A percentile compares a stretch with the other conserved stretches of the same genome.
phyloP scores from a whole-genome alignment of 2,113 vertebrate genomes.

The Carassius gibelio region DNA sequence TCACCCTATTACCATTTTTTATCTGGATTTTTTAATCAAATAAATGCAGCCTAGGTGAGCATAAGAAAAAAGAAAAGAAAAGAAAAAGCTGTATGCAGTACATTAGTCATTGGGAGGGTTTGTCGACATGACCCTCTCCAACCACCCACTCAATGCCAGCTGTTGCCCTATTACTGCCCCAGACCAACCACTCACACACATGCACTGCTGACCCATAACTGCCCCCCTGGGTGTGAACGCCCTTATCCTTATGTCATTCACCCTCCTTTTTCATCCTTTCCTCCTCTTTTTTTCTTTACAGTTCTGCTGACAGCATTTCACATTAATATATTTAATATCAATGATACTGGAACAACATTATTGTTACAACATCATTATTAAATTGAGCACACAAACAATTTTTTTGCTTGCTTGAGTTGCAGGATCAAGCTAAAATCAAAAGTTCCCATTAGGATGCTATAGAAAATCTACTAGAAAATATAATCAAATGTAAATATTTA shows the following conservation, averaged over 20 bases:
- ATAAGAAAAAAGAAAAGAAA: background rate
- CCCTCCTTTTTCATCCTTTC: constrained; percentile 21
- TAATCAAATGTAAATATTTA: background rate
- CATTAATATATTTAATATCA: background rate
- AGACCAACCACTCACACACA: constrained; percentile 36
- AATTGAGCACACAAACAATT: background rate
- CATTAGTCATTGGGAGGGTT: constrained; percentile 8
- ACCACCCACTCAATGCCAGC: constrained; percentile 33
- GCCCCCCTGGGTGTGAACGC: background rate
- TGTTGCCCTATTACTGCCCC: constrained; percentile 37
- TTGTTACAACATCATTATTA: background rate
- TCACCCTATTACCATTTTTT: background rate
- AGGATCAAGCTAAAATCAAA: background rate
- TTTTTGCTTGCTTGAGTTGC: constrained; percentile 11
- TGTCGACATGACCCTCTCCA: constrained; percentile 23
- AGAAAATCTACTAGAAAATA: background rate
- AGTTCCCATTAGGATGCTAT: background rate
- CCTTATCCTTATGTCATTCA: constrained; percentile 26
- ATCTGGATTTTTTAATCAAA: background rate
- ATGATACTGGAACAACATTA: background rate
- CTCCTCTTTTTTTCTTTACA: background rate
- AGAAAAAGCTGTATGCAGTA: background rate
- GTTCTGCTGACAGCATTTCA: background rate
- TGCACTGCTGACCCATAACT: constrained; percentile 30
- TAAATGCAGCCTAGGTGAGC: background rate